Evolutionary conservation across 2,113 vertebrate species (phyloP), one percentile per base, ranked within the genome.

Genomic region (Oreochromis aureus): DNA sequence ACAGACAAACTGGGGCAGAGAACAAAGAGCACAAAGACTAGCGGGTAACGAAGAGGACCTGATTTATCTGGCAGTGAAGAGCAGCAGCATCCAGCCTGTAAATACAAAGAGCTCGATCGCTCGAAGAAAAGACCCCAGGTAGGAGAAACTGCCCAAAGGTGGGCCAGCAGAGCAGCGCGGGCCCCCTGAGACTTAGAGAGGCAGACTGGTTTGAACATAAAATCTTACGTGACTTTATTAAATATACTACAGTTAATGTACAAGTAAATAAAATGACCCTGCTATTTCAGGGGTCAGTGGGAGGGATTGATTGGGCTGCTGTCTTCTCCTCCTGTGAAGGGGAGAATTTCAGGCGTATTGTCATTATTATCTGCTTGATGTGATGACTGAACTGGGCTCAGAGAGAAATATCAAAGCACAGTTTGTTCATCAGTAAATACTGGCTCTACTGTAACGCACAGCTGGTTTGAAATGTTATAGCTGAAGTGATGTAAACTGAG

Each of bases 311-410:
- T 63, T 2, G 30, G 59, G 32, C 30, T 66, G 61, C 61, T 39
- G 10, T 0, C 18, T 11, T 12, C 32, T 0, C 16, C 59, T 32
- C 61, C 61, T 6, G 58, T 61, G 30, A 61, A 2, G 3, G 18
- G 58, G 1, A 61, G 32, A 63, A 12, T 55, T 55, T 22, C 54
- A 55, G 54, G 5, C 6, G n/a, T 55, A n/a, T 54, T 54, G 19
- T 54, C n/a, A 2, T 34, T 63, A 34, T 7, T 7, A 34, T 63
- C 59, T 34, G 16, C 16, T 63, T 63, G 59, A 69, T 66, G 63
- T 41, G n/a, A 41, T 41, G 63, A n/a, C 7, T 41, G 36, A 69
- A 69, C 63, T 44, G 36, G 63, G 19, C 12, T 69, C 36, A 41
- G n/a, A 15, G 15, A 3, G 24, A 73, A 73, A 44, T 46, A 4